These are phyloP conservation scores for Holacanthus passer DNA, from an alignment of 2,113 vertebrate genomes.

Conservation along the genomic window DNA sequence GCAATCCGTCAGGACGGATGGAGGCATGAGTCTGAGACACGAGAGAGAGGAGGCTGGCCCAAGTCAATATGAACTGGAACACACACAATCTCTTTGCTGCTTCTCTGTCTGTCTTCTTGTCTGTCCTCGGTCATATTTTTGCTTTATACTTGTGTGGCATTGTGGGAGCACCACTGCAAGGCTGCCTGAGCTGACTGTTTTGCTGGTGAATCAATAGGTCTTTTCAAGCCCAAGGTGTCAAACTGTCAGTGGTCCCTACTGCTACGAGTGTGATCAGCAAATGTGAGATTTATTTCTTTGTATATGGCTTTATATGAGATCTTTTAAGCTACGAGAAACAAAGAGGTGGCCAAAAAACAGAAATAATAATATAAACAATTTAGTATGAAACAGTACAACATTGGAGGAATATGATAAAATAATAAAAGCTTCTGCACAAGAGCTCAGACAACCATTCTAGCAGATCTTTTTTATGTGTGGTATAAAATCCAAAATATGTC, in stretches of 20 bases:
- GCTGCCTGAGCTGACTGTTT: slow-evolving; percentile 12
- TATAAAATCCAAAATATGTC: slow-evolving; percentile 31
- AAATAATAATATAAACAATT: slow-evolving; percentile 1
- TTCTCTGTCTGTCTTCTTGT: slow-evolving; percentile 15
- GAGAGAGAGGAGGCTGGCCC: not conserved
- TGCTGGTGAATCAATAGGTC: not conserved
- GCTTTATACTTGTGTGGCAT: slow-evolving; percentile 2
- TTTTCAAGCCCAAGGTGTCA: slow-evolving; percentile 17
- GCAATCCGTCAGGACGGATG: slow-evolving; percentile 6
- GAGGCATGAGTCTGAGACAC: slow-evolving; percentile 4
- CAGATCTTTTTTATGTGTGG: not conserved
- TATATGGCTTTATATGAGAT: not conserved
- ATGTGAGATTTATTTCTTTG: not conserved
- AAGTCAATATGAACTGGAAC: slow-evolving; percentile 30
- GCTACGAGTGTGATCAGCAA: not conserved
- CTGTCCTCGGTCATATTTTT: slow-evolving; percentile 16
- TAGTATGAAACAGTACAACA: not conserved
- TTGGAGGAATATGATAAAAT: not conserved
- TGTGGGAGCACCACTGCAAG: slow-evolving; percentile 1
- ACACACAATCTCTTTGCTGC: not conserved
- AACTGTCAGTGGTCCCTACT: not conserved
- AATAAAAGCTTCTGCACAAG: not conserved
- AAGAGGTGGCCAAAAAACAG: not conserved
- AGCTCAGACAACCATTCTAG: not conserved
- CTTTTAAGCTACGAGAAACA: not conserved